These are phyloP conservation scores for Drosophila paucipuncta DNA, from an alignment of 2,888 invertebrate genomes.

Conservation along the genomic window DNA sequence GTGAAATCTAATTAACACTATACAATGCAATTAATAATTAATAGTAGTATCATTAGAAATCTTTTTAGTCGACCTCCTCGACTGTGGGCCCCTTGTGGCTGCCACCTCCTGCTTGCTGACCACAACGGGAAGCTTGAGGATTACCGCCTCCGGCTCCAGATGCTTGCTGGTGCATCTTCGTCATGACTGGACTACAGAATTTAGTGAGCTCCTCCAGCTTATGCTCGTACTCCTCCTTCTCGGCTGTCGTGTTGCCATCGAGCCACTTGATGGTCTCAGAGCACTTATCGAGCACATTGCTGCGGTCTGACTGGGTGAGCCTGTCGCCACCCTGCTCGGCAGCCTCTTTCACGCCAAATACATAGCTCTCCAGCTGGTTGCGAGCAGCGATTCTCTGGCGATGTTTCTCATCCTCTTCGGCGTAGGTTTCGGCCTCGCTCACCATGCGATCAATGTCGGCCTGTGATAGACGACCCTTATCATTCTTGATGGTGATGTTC, in stretches of 20 bases:
- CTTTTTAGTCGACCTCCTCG: constrained; percentile 61
- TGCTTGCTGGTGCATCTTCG: constrained; percentile 79
- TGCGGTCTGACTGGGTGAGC: constrained; percentile 41
- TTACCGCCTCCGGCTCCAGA: constrained; percentile 52
- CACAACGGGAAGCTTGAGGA: constrained; percentile 83
- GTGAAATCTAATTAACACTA: constrained; percentile 15
- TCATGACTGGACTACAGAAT: constrained; percentile 86
- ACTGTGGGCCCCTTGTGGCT: constrained; percentile 49
- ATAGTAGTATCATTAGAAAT: not conserved
- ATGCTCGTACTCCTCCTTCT: constrained; percentile 90
- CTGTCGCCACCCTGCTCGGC: constrained; percentile 88
- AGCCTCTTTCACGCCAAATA: constrained; percentile 89
- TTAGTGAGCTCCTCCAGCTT: constrained; percentile 82
- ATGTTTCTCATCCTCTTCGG: constrained; percentile 90
- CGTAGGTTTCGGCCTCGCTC: constrained; percentile 90
- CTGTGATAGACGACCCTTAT: constrained; percentile 92
- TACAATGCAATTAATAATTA: not conserved
- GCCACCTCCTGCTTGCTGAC: constrained; percentile 41
- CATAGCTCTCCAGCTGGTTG: constrained; percentile 90
- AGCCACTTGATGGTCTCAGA: constrained; percentile 90
- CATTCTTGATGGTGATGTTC: constrained; percentile 93
- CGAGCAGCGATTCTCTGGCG: constrained; percentile 89
- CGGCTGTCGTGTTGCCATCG: constrained; percentile 91
- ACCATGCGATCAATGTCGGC: constrained; percentile 93
- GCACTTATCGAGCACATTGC: constrained; percentile 86